Percentiles rank a stretch among this genome's conserved stretches.
Conservation (phyloP, 1,140 invertebrate genomes). For the Trichonephila clavipes region DNA sequence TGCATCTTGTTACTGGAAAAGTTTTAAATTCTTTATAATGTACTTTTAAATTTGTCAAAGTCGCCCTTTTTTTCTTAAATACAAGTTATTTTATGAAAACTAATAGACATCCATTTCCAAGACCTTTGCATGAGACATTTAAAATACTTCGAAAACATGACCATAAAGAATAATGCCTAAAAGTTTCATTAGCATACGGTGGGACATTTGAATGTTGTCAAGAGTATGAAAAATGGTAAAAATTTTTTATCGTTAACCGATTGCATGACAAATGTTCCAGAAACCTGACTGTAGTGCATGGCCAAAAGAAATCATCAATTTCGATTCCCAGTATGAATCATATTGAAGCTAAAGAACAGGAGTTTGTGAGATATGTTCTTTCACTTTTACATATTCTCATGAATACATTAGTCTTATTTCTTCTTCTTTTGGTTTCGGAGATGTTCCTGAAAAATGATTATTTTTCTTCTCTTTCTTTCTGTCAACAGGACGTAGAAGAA, state of each 20-base stretch:
- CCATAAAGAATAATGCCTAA: neutral
- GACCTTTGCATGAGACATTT: neutral
- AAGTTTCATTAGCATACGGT: constrained; percentile 30
- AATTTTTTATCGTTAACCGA: constrained; percentile 53
- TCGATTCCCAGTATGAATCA: neutral
- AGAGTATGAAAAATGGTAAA: constrained; percentile 11
- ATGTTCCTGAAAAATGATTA: constrained; percentile 10
- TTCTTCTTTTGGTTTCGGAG: neutral
- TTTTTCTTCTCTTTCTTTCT: neutral
- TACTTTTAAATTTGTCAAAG: too few relatives aligned
- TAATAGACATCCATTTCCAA: neutral
- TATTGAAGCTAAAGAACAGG: constrained; percentile 19
- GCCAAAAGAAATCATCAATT: constrained; percentile 46
- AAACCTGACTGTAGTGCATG: constrained; percentile 17
- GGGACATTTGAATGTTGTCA: constrained; percentile 34
- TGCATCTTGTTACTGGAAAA: too few relatives aligned
- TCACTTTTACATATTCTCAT: constrained; percentile 46
- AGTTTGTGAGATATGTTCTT: constrained; percentile 21
- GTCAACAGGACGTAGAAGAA: neutral
- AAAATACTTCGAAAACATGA: neutral
- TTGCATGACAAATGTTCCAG: constrained; percentile 46
- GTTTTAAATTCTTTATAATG: too few relatives aligned
- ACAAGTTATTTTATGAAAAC: too few relatives aligned
- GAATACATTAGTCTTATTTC: constrained; percentile 23
- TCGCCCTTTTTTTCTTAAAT: too few relatives aligned